Conservation (phyloP, 1,140 invertebrate genomes). For the Panagrolaimus sp. region DNA sequence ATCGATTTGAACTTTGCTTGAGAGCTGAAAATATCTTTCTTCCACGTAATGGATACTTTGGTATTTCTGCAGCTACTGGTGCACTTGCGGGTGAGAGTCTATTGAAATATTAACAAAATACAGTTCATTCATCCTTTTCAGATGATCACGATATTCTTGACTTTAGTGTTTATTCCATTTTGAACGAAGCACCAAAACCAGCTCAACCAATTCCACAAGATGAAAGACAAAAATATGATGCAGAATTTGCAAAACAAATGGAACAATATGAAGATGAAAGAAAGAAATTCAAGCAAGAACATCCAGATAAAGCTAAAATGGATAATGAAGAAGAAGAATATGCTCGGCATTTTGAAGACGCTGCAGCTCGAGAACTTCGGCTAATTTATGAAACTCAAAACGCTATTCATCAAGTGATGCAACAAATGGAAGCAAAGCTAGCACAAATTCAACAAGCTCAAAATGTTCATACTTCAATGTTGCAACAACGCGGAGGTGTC, state of each 20-base stretch:
- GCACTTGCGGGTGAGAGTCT: constrained; percentile 67
- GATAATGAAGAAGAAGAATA: constrained; percentile 50
- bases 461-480: constrained; percentile 29
- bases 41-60: constrained; percentile 81
- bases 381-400: constrained; percentile 53
- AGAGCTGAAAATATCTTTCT: constrained; percentile 80
- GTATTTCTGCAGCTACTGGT: constrained; percentile 89
- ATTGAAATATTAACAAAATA: constrained; percentile 10
- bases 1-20: constrained; percentile 67
- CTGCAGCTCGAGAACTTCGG: constrained; percentile 47
- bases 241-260: constrained; percentile 51
- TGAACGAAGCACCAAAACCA: constrained; percentile 30
- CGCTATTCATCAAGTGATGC: constrained; percentile 48
- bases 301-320: constrained; percentile 56
- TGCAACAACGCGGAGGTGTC: constrained; percentile 24
- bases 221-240: constrained; percentile 51
- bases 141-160: constrained; percentile 56
- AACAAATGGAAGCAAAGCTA: constrained; percentile 47
- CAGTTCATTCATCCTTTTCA: constrained; percentile 13
- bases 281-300: constrained; percentile 53
- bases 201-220: constrained; percentile 43
- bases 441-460: constrained; percentile 35
- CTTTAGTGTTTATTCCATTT: constrained; percentile 50
- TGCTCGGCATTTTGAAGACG: constrained; percentile 52
- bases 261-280: constrained; percentile 51